Conservation (phyloP, 2,888 invertebrate species). For the Troides oblongomaculatus region DNA sequence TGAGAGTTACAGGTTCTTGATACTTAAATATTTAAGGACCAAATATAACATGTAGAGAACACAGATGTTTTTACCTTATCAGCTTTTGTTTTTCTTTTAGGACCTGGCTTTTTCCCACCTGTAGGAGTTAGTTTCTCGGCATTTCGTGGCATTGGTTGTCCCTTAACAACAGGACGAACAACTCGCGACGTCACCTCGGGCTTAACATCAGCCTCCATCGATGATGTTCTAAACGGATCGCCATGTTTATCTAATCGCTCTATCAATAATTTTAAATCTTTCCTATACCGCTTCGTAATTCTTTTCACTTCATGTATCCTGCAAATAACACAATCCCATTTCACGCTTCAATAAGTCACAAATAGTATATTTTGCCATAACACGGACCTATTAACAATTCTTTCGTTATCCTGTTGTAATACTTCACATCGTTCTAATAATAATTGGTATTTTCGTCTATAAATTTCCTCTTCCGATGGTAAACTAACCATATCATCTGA, state of each 20-base stretch:
- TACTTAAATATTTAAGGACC: too few species aligned
- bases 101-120: constrained; percentile 61
- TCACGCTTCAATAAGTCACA: constrained; percentile 35
- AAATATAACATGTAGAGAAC: background rate
- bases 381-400: constrained; percentile 83
- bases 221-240: constrained; percentile 83
- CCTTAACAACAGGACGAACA: constrained; percentile 50
- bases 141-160: constrained; percentile 51
- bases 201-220: constrained; percentile 78
- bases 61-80: constrained; percentile 66
- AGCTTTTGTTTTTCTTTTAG: constrained; percentile 81
- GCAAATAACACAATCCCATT: constrained; percentile 42
- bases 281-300: constrained; percentile 83
- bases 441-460: constrained; percentile 86
- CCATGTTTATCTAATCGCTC: constrained; percentile 84
- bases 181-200: constrained; percentile 52
- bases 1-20: too few species aligned
- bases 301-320: constrained; percentile 86
- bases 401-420: constrained; percentile 88
- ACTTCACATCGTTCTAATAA: constrained; percentile 87
- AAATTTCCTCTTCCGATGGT: constrained; percentile 83
- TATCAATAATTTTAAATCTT: constrained; percentile 85
- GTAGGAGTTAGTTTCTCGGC: constrained; percentile 57
- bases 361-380: constrained; percentile 36
- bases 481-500: constrained; percentile 78